Base-by-base conservation (phyloP, 2,888 invertebrate genomes). In the Spicauda simplicius region DNA sequence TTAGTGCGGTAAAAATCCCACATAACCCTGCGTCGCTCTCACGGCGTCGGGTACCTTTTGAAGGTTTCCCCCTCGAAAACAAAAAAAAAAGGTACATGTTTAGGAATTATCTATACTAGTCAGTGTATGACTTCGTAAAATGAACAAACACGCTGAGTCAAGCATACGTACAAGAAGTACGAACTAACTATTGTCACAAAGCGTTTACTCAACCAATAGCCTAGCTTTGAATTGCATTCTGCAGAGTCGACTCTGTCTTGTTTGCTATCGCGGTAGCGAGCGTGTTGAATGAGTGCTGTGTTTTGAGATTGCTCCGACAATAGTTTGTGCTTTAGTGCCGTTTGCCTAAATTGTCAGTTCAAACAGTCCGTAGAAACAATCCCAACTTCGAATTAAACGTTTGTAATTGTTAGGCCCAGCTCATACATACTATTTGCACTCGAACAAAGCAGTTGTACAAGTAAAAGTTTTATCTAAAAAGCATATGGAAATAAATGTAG, bases 281-380 rank as follows among this genome's bases (percentile, higher is more conserved):
- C 64, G 65, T 20, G 19, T 48, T 54, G 57, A 59, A 65, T 54
- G 54, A 59, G 54, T 54, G 54, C 65, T 53, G 45, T 59, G 65
- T 59, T 59, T 65, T 56, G 37, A 58, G 57, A 64, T 64, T 57
- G 20, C 53, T 41, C 45, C 59, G 41, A 65, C 59, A 61, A 61
- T 53, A 59, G 65, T 59, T 65, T 30, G 45, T 56, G 64, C 53
- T 64, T 57, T 58, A 25, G 18, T 57, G 53, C 58, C 16, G 54
- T 20, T 53, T 65, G 41, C 50, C 54, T 59, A 59, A 65, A 65
- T 65, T 65, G 58, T 20, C 53, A 20, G 64, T 45, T 45, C 58
- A 65, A 65, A 65, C 25, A 65, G 53, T 56, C 48, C 19, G 18
- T 33, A 52, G 33, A 57, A 57, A 64, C 64, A 48, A 50, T 58